Evolutionary conservation across 2,797 vertebrate genomes (phyloP).

Genomic region (Clarias platycephalus): DNA sequence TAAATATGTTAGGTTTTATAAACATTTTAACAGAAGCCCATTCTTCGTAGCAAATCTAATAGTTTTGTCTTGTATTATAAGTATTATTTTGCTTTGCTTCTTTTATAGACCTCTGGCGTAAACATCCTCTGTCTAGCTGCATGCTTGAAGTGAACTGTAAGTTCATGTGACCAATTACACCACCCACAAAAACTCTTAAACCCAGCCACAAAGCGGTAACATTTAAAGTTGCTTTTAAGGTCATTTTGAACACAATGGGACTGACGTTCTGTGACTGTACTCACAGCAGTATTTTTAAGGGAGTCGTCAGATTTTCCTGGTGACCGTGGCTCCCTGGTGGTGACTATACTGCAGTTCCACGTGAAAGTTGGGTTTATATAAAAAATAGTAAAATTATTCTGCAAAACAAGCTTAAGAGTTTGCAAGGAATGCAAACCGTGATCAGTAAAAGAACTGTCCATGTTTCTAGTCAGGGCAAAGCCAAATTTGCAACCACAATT

Average conservation of each 20-base stretch:
- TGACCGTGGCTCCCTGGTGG: neutral
- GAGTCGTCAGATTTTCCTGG: neutral
- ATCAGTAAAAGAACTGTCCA: neutral
- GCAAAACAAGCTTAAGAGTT: neutral
- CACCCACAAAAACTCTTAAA: conserved; percentile 21
- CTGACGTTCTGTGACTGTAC: neutral
- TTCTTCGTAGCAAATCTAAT: neutral
- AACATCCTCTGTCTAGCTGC: conserved; percentile 16
- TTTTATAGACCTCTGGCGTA: neutral
- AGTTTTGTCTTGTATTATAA: neutral
- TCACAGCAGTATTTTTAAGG: neutral
- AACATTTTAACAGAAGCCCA: neutral
- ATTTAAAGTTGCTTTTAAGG: conserved; percentile 16
- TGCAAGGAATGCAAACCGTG: neutral
- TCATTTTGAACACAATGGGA: conserved; percentile 12
- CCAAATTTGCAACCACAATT: neutral
- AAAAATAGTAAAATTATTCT: neutral
- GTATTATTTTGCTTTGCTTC: neutral
- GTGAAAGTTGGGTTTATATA: neutral
- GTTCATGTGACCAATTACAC: conserved; percentile 26
- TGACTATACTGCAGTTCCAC: neutral
- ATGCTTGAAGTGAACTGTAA: conserved; percentile 12
- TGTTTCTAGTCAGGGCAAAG: neutral
- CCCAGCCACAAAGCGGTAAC: conserved; percentile 10
- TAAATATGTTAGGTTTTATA: neutral